Percentiles rank a stretch among this genome's conserved stretches.
These are phyloP conservation scores for Chalcis sispes DNA, from an alignment of 2,888 invertebrate species.

Conservation along the genomic window DNA sequence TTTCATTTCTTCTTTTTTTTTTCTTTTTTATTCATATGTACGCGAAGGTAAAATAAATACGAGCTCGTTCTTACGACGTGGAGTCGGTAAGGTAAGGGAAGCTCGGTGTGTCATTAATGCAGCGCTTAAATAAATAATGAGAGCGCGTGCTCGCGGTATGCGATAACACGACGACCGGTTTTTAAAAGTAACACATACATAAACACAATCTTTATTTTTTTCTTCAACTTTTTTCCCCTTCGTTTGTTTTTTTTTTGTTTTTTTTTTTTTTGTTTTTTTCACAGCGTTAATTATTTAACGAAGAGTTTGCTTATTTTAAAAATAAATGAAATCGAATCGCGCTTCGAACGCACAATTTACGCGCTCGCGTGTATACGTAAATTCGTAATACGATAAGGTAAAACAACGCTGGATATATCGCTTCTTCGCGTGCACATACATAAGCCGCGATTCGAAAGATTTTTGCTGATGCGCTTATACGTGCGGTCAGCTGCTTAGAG, in stretches of 20 bases:
- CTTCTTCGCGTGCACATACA: too few relatives aligned
- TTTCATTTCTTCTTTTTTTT: neutral
- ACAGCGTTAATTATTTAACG: too few relatives aligned
- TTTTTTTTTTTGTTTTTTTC: slow-evolving; percentile 22
- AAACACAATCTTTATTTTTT: slow-evolving; percentile 14
- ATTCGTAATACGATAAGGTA: too few relatives aligned
- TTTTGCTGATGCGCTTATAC: too few relatives aligned
- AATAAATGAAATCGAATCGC: too few relatives aligned
- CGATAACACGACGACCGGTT: slow-evolving; percentile 43
- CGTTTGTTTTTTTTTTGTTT: neutral
- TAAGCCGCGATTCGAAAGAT: too few relatives aligned
- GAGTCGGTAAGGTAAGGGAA: slow-evolving; percentile 27
- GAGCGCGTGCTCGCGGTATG: slow-evolving; percentile 17
- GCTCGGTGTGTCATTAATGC: slow-evolving; percentile 37
- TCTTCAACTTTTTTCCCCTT: neutral
- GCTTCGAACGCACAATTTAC: too few relatives aligned
- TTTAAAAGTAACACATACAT: slow-evolving; percentile 23
- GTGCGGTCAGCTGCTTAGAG: too few relatives aligned
- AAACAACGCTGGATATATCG: too few relatives aligned
- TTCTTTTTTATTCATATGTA: neutral
- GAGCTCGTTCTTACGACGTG: neutral
- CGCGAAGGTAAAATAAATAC: slow-evolving; percentile 21
- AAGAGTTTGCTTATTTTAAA: too few relatives aligned
- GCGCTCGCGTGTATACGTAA: too few relatives aligned
- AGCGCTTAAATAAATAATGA: slow-evolving; percentile 49